Evolutionary conservation across 2,797 vertebrate species (phyloP), one percentile per base, ranked within the genome.

Genomic region (Rousettus madagascariensis): DNA sequence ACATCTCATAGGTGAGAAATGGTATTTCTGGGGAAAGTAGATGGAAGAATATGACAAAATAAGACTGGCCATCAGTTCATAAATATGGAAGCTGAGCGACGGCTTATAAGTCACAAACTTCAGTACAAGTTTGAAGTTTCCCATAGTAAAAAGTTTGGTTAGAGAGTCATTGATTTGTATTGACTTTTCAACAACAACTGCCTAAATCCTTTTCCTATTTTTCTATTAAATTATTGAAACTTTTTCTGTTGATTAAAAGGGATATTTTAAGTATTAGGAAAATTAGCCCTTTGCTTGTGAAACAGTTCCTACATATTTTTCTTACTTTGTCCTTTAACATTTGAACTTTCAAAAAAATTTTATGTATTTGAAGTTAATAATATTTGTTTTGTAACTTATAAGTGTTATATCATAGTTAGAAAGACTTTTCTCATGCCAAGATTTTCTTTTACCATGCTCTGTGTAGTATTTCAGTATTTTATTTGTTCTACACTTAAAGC

Each of bases 201-300:
- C 17, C 89, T 94, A 78, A 91, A 92, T 65, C 43, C 71, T 95
- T 97, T 72, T 92, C 97, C 85, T 69, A 17, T 97, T 96, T 95
- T 86, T 68, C 49, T 69, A 59, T 38, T 79, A 30, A 17, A 24
- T 20, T 87, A 38, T 79, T 87, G 10, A 85, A 61, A 71, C 5
- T 28, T 80, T 41, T 79, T 43, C 61, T 51, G 53, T 38, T 59
- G 53, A 33, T 75, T 79, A 33, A 61, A 63, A 71, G 9, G 1
- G 63, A n/a, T 15, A 12, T 65, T 79, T 93, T 84, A 69, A 68
- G 66, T 85, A 74, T 63, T 69, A 91, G 22, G 9, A 61, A 95
- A 68, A 84, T 19, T 65, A 74, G 3, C 8, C 9, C n/a, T 85
- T 87, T 90, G 69, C 46, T 90, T 75, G 15, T 55, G n/a, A 71